Conservation (phyloP, 2,888 invertebrate species). For the Macrosiphum euphorbiae region DNA sequence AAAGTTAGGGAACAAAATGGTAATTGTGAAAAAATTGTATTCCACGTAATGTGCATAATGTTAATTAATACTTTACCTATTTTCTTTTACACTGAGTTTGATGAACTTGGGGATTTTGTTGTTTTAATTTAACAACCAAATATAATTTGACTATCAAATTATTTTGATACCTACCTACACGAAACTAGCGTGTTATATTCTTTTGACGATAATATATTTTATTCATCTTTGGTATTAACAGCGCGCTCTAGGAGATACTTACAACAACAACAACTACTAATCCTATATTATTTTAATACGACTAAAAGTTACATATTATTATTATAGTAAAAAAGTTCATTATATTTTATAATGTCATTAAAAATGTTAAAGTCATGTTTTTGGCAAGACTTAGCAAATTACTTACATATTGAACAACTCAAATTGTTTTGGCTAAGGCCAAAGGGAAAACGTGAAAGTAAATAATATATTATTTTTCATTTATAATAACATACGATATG, state of each 20-base stretch:
- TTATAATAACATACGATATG: neutral
- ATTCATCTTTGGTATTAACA: neutral
- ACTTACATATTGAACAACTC: neutral
- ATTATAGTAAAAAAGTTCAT: neutral
- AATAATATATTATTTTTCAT: neutral
- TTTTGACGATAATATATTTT: too few species aligned
- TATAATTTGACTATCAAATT: too few species aligned
- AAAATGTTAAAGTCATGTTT: neutral
- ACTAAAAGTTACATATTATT: too few species aligned
- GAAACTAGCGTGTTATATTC: neutral
- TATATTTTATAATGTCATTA: neutral
- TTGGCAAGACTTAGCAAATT: neutral
- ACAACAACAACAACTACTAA: neutral
- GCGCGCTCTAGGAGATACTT: conserved; percentile 4
- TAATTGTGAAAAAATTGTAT: neutral
- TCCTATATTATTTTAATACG: neutral
- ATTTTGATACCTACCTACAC: neutral
- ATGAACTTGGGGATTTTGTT: neutral
- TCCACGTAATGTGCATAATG: neutral
- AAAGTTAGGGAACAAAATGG: neutral
- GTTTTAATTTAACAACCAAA: neutral
- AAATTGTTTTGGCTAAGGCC: neutral
- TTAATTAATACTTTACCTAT: neutral
- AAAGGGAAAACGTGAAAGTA: neutral
- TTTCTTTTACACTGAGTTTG: neutral